Base-by-base conservation (phyloP, 2,797 vertebrate genomes). In the Echeneis naucrates region DNA sequence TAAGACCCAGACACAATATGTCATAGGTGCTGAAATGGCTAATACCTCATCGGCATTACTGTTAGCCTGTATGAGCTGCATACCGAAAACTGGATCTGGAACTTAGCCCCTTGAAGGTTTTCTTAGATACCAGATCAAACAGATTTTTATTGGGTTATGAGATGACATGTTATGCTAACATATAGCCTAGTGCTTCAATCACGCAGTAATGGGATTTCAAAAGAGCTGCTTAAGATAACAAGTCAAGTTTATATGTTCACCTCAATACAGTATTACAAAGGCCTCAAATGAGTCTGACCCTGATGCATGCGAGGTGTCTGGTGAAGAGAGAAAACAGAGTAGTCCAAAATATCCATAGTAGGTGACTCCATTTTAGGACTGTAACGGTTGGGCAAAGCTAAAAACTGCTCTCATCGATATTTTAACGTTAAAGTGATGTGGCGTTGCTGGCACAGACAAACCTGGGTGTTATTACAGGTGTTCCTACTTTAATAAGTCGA, bases 1-100 rank as follows among this genome's bases (percentile, higher is more conserved):
- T 30, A 68, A 67, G 78, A 60, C 71, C 63, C 82, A 86, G 82
- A 81, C 78, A 76, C 72, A 57, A 71, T 83, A 89, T 89, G 88
- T 89, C 87, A 88, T 88, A 84, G 70, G 87, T 84, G 88, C 87
- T 89, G 89, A 90, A 84, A 87, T 44, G 75, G 56, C 61, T 79
- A 62, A 79, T 65, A 72, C 76, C 53, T 19, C 42, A 47, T 37
- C 83, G 81, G 79, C 68, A 77, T 80, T 61, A 30, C 53, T 58
- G 40, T 59, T 75, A 56, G 74, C 77, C 37, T 38, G 17, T 82
- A 68, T 56, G 44, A 23, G 54, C 50, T 58, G 48, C 38, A 72
- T 11, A 27, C n/a, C 50, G 32, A 69, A 72, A 58, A 62, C 17
- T 42, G 47, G 27, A 64, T 55, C 24, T 55, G 32, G 44, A 58